These are phyloP conservation scores for Sturnus vulgaris DNA, from an alignment of 2,113 vertebrate species.

Conservation along the genomic window DNA sequence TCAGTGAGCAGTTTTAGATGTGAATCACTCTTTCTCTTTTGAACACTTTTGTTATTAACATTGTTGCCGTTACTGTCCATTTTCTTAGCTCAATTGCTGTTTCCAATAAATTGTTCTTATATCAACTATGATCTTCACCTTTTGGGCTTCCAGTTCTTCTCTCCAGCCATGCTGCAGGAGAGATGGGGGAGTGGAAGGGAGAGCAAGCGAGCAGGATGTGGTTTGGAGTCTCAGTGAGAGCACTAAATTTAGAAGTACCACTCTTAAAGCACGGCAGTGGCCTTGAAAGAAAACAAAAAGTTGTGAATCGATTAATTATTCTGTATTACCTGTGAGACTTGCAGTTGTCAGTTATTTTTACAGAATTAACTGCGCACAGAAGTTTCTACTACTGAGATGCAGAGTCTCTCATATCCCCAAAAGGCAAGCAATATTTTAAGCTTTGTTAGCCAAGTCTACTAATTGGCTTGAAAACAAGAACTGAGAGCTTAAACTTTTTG, in stretches of 20 bases:
- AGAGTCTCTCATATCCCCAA: background rate
- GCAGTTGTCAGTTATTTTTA: background rate
- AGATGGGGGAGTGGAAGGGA: background rate
- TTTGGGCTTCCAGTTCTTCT: background rate
- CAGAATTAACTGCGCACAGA: background rate
- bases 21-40: background rate
- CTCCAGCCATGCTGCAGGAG: background rate
- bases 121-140: background rate
- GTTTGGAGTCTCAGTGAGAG: background rate
- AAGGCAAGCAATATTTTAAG: background rate
- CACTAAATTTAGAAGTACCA: background rate
- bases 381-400: background rate
- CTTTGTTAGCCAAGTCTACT: background rate
- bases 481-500: background rate
- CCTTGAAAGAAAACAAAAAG: background rate
- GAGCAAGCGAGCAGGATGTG: rapidly evolving
- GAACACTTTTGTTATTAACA: background rate
- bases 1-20: rapidly evolving
- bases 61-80: background rate
- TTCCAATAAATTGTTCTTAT: background rate
- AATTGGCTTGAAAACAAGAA: constrained; percentile 13
- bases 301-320: background rate
- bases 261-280: background rate
- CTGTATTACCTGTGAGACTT: background rate
- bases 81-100: background rate